These are phyloP conservation scores for Ichneumoninae sp. DNA, from an alignment of 2,888 invertebrate genomes.

Conservation along the genomic window DNA sequence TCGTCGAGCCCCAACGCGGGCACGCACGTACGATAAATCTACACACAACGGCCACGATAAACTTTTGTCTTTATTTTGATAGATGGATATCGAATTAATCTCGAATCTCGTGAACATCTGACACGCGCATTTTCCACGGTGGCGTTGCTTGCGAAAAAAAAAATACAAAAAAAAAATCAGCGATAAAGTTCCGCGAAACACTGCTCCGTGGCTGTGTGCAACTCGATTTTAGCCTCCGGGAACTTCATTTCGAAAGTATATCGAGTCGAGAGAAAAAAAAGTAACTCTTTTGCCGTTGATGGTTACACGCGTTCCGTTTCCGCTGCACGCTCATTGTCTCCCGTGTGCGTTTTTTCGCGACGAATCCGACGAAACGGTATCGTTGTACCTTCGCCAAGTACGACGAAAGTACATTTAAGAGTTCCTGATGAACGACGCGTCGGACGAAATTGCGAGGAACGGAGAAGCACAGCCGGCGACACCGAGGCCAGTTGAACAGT, in stretches of 20 bases:
- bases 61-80: slow-evolving; percentile 51
- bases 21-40: slow-evolving; percentile 37
- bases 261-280: slow-evolving; percentile 45
- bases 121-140: slow-evolving; percentile 28
- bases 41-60: slow-evolving; percentile 26
- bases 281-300: slow-evolving; percentile 11
- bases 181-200: not conserved
- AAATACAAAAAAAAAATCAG: not conserved
- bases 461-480: not conserved
- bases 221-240: slow-evolving; percentile 15
- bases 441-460: not conserved
- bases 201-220: slow-evolving; percentile 2
- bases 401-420: slow-evolving; percentile 53
- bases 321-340: slow-evolving; percentile 8
- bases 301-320: slow-evolving; percentile 10
- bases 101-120: slow-evolving; percentile 46
- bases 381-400: slow-evolving; percentile 36
- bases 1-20: slow-evolving; percentile 33
- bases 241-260: slow-evolving; percentile 51
- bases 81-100: slow-evolving; percentile 59
- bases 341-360: slow-evolving; percentile 2
- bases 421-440: slow-evolving; percentile 1
- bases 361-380: slow-evolving; percentile 32
- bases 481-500: not conserved
- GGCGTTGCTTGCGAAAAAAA: slow-evolving; percentile 6